A percentile compares a stretch with the other conserved stretches of the same genome.
Evolutionary conservation across 1,140 invertebrate genomes (phyloP).

Genomic region (Manduca sexta): DNA sequence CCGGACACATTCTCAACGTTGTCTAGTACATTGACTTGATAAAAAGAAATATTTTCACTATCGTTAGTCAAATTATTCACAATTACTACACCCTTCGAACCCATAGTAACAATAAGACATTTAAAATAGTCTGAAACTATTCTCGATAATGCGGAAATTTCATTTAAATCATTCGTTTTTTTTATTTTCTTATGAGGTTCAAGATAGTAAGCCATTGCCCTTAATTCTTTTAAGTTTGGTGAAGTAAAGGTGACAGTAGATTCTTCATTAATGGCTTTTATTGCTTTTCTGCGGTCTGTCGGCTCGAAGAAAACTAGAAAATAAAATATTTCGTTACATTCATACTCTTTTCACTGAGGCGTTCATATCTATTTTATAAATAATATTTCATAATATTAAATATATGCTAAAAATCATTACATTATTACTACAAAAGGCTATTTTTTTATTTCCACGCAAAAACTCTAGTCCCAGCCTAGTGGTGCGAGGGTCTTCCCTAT

Average conservation of each 20-base stretch:
- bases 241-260: constrained; percentile 75
- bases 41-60: constrained; percentile 44
- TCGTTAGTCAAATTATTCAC: constrained; percentile 32
- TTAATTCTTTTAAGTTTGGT: constrained; percentile 83
- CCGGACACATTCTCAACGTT: constrained; percentile 77
- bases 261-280: constrained; percentile 27
- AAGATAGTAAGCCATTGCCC: constrained; percentile 66
- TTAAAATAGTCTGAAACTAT: constrained; percentile 37
- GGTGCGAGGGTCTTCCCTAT: too few relatives aligned
- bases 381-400: too few relatives aligned
- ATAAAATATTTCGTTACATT: too few relatives aligned
- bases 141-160: constrained; percentile 54
- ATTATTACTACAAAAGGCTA: too few relatives aligned
- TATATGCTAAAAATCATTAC: too few relatives aligned
- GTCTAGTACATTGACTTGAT: constrained; percentile 53
- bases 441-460: too few relatives aligned
- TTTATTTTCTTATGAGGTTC: constrained; percentile 24
- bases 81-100: constrained; percentile 72
- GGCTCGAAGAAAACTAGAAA: constrained; percentile 67
- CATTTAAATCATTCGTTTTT: constrained; percentile 44
- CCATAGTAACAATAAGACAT: constrained; percentile 72
- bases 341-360: too few relatives aligned
- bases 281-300: constrained; percentile 57
- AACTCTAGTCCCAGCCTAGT: too few relatives aligned
- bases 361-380: too few relatives aligned